These are phyloP conservation scores for Montipora sp. DNA, from an alignment of 64 coral and sea anemone genomes.

Conservation along the genomic window DNA sequence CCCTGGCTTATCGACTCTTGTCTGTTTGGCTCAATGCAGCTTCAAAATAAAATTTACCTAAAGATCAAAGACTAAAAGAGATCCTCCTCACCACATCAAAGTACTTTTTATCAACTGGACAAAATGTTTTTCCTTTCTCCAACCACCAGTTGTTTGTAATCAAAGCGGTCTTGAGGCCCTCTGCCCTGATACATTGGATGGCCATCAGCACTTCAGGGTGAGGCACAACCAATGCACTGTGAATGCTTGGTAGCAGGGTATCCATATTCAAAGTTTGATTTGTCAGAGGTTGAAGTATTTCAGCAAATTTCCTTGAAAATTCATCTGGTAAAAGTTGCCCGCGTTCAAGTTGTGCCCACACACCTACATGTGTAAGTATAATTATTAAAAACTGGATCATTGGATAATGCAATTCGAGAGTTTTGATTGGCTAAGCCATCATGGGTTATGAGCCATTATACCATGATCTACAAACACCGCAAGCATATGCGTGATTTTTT, in stretches of 20 bases:
- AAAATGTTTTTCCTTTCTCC: slow-evolving; percentile 73
- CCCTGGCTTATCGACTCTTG: too few species aligned
- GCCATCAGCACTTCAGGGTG: slow-evolving; percentile 81
- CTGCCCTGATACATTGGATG: slow-evolving; percentile 78
- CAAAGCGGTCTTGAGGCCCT: slow-evolving; percentile 89
- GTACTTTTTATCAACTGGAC: slow-evolving; percentile 77
- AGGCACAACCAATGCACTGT: slow-evolving; percentile 55
- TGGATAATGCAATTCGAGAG: too few species aligned
- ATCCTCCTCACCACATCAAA: slow-evolving; percentile 89
- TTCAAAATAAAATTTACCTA: too few species aligned
- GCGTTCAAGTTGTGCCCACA: slow-evolving; percentile 84
- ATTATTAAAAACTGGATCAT: neutral
- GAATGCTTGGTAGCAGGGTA: slow-evolving; percentile 61
- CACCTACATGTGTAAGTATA: slow-evolving; percentile 18
- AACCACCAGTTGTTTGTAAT: slow-evolving; percentile 97
- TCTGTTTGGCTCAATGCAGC: too few species aligned
- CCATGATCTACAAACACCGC: too few species aligned
- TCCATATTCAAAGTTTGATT: slow-evolving; percentile 25
- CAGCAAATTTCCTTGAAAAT: slow-evolving; percentile 82
- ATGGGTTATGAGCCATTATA: too few species aligned
- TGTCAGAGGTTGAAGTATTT: slow-evolving; percentile 40
- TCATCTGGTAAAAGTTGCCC: slow-evolving; percentile 72
- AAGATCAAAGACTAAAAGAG: neutral
- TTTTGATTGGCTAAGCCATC: too few species aligned
- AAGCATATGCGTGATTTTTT: too few species aligned